Evolutionary conservation across 1,140 invertebrate genomes (phyloP).

Genomic region (Polypedilum pembai): DNA sequence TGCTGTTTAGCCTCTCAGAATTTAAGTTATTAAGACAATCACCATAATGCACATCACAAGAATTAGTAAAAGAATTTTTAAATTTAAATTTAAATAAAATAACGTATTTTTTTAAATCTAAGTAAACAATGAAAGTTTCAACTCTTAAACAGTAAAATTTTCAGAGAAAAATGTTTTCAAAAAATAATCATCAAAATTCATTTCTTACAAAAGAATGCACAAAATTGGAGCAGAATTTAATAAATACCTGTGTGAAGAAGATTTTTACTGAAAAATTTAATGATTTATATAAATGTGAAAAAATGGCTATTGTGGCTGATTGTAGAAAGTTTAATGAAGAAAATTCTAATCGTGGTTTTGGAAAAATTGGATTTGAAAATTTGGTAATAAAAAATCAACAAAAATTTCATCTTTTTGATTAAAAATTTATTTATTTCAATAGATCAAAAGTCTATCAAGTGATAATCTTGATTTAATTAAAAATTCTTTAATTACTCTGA

Average conservation of each 20-base stretch:
- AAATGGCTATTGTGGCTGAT: not conserved
- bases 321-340: not conserved
- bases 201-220: too few species aligned
- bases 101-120: too few species aligned
- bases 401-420: not conserved
- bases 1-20: too few species aligned
- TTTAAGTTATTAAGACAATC: too few species aligned
- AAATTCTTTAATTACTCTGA: not conserved
- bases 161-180: too few species aligned
- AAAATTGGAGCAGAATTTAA: not conserved
- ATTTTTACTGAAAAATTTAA: not conserved
- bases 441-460: not conserved
- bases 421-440: not conserved
- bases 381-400: too few species aligned
- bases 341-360: not conserved
- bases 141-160: too few species aligned
- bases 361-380: not conserved
- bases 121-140: too few species aligned
- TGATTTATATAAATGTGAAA: not conserved
- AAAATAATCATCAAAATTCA: too few species aligned
- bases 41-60: too few species aligned
- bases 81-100: too few species aligned
- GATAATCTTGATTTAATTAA: not conserved
- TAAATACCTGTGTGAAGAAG: not conserved
- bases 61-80: too few species aligned